A percentile compares a stretch with the other conserved stretches of the same genome.
Conservation (phyloP, 2,888 invertebrate genomes). For the Sussaba pulchella region DNA sequence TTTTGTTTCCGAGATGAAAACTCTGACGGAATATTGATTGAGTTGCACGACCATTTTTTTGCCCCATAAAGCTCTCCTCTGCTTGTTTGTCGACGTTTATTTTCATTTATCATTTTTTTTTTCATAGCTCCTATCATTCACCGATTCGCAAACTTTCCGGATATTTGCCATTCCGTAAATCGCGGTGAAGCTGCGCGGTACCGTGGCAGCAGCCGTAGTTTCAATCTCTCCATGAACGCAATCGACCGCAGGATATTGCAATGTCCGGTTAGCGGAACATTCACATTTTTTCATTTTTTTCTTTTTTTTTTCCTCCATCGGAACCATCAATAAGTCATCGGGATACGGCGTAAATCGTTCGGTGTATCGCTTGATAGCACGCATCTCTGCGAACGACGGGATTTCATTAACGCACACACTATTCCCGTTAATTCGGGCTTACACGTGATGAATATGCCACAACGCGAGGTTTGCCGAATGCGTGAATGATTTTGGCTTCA, state of each 20-base stretch:
- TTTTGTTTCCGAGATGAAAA: no score
- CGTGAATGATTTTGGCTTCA: neutral
- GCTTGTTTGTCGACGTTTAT: neutral
- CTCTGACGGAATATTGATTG: no score
- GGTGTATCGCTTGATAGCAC: neutral
- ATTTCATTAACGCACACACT: neutral
- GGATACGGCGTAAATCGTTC: neutral
- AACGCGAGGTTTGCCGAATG: neutral
- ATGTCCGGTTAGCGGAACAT: conserved; percentile 1
- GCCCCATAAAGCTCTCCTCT: neutral
- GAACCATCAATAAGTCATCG: conserved; percentile 16
- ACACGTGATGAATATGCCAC: conserved; percentile 7
- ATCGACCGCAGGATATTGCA: conserved; percentile 8
- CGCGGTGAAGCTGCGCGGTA: neutral
- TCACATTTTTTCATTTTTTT: neutral
- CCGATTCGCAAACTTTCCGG: neutral
- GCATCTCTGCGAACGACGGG: neutral
- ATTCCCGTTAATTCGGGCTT: conserved; percentile 15
- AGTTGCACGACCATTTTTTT: neutral
- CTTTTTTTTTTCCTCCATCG: neutral
- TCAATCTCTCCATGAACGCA: neutral
- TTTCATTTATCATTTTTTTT: no score
- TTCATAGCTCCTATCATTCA: neutral
- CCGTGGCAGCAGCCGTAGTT: neutral
- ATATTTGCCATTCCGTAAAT: conserved; percentile 6